Percentiles rank a stretch among this genome's conserved stretches.
Conservation (phyloP, 2,888 invertebrate species). For the Drosophila mettleri region DNA sequence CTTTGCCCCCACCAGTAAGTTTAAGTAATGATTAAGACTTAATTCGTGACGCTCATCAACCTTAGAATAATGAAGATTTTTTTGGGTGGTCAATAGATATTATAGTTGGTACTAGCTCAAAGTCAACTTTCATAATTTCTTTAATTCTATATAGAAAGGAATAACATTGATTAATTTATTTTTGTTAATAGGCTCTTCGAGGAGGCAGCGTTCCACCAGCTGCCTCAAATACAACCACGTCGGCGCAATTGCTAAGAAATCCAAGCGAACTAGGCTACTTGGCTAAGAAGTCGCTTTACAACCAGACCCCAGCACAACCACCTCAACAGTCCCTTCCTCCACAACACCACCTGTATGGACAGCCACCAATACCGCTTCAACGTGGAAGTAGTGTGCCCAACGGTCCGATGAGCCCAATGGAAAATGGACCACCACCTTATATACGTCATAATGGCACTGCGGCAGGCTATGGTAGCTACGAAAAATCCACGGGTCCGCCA, state of each 20-base stretch:
- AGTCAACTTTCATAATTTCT: neutral
- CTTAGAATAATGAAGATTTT: no score
- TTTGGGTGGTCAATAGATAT: no score
- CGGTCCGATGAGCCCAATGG: constrained; percentile 84
- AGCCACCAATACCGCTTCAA: constrained; percentile 76
- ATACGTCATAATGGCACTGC: constrained; percentile 66
- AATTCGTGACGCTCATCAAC: no score
- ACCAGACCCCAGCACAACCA: constrained; percentile 70
- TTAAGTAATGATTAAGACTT: neutral
- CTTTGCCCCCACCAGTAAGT: constrained; percentile 62
- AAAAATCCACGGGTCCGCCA: constrained; percentile 77
- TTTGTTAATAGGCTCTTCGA: constrained; percentile 58
- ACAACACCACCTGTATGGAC: constrained; percentile 69
- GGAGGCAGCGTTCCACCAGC: constrained; percentile 80
- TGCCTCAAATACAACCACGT: constrained; percentile 64
- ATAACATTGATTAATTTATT: neutral
- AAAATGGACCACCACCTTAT: constrained; percentile 67
- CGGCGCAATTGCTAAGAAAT: constrained; percentile 72
- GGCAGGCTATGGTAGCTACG: constrained; percentile 72
- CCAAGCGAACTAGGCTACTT: constrained; percentile 81
- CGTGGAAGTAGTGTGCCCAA: constrained; percentile 82
- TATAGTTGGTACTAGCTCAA: neutral
- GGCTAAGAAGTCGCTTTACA: constrained; percentile 79
- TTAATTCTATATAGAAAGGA: neutral
- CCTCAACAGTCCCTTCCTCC: constrained; percentile 64